Conservation (phyloP, 2,888 invertebrate species). For the Cryptocheilus praepositus region DNA sequence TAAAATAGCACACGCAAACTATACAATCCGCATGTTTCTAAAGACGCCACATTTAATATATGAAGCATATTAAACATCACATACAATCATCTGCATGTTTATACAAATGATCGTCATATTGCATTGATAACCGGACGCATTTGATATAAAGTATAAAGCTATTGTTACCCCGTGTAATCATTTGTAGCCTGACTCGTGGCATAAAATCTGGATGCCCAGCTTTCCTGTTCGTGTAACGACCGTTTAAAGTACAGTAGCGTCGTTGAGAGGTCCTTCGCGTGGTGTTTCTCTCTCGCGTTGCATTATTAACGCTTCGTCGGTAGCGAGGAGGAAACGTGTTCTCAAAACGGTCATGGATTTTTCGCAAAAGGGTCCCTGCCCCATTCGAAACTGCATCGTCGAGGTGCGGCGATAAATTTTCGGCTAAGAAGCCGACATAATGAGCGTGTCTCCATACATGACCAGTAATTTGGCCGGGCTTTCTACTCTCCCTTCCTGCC, state of each 20-base stretch:
- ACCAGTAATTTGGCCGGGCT: slow-evolving; percentile 26
- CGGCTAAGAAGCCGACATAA: slow-evolving; percentile 36
- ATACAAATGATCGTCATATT: no score
- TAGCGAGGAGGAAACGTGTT: slow-evolving; percentile 12
- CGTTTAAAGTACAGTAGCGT: no score
- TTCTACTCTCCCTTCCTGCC: no score
- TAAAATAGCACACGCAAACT: no score
- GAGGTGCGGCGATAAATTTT: slow-evolving; percentile 35
- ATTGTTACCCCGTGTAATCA: background rate
- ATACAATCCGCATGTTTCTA: no score
- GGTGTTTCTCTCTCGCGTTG: background rate
- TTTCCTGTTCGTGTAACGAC: no score
- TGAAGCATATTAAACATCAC: no score
- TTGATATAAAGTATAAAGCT: no score
- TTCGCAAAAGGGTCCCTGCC: slow-evolving; percentile 20
- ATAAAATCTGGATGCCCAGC: no score
- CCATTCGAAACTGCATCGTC: slow-evolving; percentile 4
- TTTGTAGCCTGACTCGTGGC: background rate
- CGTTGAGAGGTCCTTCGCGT: background rate
- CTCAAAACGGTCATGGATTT: slow-evolving; percentile 25
- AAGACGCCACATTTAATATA: no score
- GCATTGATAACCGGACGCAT: no score
- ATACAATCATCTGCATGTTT: no score
- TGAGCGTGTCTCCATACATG: slow-evolving; percentile 15
- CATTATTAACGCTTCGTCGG: slow-evolving; percentile 8